phyloP scores from a whole-genome alignment of 2,888 invertebrate genomes.

The Imbricaverruca yamaguchii region DNA sequence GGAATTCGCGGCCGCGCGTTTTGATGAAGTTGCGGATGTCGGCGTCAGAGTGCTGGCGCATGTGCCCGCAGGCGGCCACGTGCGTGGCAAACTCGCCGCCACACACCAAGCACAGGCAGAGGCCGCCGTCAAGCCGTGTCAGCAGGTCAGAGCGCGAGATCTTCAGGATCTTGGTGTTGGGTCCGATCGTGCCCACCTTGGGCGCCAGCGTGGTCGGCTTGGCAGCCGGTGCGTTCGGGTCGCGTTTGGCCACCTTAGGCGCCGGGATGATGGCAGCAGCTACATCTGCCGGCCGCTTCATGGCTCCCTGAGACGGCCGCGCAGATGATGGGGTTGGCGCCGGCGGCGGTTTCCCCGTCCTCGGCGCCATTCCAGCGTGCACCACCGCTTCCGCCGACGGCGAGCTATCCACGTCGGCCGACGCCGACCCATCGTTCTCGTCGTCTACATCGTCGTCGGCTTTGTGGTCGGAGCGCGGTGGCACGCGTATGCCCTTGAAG shows the following conservation, averaged over 20 bases:
- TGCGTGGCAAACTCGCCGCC: background rate
- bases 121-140: too few relatives aligned
- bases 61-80: background rate
- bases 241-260: background rate
- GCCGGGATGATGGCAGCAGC: background rate
- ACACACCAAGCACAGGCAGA: background rate
- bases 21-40: constrained; percentile 15
- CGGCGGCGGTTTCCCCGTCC: too few relatives aligned
- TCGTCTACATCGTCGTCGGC: background rate
- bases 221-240: too few relatives aligned
- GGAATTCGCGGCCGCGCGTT: constrained; percentile 17
- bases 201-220: background rate
- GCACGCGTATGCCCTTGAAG: background rate
- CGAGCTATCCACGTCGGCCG: background rate
- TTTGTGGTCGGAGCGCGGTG: background rate
- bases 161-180: constrained; percentile 15
- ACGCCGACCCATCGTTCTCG: background rate
- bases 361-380: too few relatives aligned
- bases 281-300: background rate
- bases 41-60: constrained; percentile 9
- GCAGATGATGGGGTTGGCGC: background rate
- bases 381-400: too few relatives aligned
- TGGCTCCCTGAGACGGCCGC: background rate
- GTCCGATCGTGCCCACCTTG: background rate
- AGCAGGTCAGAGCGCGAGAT: constrained; percentile 13